Percentiles rank a stretch among this genome's conserved stretches.
These are phyloP conservation scores for Rhincodon typus DNA, from an alignment of 2,797 vertebrate species.

Conservation along the genomic window DNA sequence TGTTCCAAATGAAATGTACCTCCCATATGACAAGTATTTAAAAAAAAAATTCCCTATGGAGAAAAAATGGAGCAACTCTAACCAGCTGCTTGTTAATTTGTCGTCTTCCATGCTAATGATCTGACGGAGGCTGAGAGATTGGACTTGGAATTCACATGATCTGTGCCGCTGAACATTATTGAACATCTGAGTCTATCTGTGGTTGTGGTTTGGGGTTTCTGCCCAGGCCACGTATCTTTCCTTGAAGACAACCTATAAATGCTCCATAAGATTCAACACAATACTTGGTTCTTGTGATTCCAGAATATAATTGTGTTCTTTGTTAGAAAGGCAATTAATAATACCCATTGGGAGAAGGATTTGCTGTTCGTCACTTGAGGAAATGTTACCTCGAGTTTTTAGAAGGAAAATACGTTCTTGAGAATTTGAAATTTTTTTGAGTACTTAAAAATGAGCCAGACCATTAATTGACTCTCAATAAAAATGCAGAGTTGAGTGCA, in stretches of 20 bases:
- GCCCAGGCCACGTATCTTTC: not conserved
- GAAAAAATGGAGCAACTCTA: not conserved
- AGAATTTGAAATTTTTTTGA: not conserved
- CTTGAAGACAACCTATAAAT: not conserved
- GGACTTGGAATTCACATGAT: not conserved
- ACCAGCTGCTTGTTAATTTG: constrained; percentile 3
- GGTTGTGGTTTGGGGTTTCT: not conserved
- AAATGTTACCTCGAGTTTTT: not conserved
- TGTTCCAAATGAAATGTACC: constrained; percentile 9
- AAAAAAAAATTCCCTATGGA: not conserved
- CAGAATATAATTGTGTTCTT: not conserved
- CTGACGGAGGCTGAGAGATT: not conserved
- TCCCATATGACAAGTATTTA: not conserved
- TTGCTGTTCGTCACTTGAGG: not conserved
- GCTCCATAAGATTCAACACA: not conserved
- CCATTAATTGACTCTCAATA: not conserved
- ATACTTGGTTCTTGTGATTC: not conserved
- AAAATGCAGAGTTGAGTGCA: not conserved
- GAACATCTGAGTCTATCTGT: not conserved
- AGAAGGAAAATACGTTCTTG: not conserved
- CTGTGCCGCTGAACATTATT: not conserved
- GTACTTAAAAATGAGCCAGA: not conserved
- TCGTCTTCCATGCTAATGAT: not conserved
- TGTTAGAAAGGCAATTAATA: not conserved
- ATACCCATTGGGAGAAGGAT: not conserved